Evolutionary conservation across 2,797 vertebrate species (phyloP).

Genomic region (Eospalax fontanierii): DNA sequence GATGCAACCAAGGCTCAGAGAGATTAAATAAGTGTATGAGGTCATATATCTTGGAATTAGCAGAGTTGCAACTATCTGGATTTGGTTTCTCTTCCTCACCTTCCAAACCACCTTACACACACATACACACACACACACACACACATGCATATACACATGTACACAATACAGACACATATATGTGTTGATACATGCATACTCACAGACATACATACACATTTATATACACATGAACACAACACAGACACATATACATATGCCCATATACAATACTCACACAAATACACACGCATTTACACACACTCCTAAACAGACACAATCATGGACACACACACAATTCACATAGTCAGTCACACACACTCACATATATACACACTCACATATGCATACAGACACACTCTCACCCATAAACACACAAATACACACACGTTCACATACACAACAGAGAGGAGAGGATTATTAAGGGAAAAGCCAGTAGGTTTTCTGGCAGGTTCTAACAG

Average conservation of each 20-base stretch:
- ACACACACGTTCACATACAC: neutral
- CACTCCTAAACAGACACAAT: neutral
- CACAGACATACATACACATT: too few species aligned
- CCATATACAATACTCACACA: too few species aligned
- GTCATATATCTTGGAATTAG: neutral
- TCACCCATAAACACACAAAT: neutral
- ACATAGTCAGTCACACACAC: too few species aligned
- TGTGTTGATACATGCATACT: too few species aligned
- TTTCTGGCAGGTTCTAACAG: neutral
- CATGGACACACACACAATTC: neutral
- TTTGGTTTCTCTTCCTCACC: neutral
- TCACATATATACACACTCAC: neutral
- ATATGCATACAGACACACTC: neutral
- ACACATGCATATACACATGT: neutral
- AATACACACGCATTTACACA: too few species aligned
- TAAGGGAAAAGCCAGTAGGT: neutral
- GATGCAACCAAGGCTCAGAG: constrained; percentile 39
- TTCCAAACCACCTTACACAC: neutral
- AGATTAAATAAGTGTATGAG: neutral
- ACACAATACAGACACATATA: neutral
- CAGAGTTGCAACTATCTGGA: neutral
- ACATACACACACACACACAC: neutral
- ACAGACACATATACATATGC: neutral
- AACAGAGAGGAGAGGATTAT: too few species aligned
- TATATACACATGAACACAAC: too few species aligned